Percentiles rank a stretch among this genome's conserved stretches.
Evolutionary conservation across 2,797 vertebrate species (phyloP).

Genomic region (Scleropages formosus): DNA sequence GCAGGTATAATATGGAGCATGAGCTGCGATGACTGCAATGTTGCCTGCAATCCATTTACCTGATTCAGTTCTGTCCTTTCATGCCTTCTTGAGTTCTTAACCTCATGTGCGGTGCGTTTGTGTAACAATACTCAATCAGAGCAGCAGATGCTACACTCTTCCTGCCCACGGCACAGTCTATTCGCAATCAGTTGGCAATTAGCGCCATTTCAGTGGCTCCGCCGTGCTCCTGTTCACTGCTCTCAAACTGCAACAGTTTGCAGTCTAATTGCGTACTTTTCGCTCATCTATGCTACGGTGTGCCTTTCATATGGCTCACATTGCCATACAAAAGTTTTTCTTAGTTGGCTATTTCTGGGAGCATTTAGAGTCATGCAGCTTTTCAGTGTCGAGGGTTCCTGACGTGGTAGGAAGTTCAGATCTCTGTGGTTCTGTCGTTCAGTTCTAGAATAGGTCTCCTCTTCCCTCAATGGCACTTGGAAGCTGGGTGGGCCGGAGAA

Average conservation of each 20-base stretch:
- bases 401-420: neutral
- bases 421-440: neutral
- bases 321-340: neutral
- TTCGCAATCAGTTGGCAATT: slow-evolving; percentile 70
- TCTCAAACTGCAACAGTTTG: slow-evolving; percentile 64
- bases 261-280: slow-evolving; percentile 34
- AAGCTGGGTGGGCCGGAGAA: too few relatives aligned
- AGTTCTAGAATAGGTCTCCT: too few relatives aligned
- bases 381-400: neutral
- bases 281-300: neutral
- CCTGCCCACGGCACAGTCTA: slow-evolving; percentile 38
- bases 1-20: neutral
- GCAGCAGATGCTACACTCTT: slow-evolving; percentile 45
- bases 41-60: slow-evolving; percentile 44
- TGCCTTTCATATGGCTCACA: neutral
- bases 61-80: slow-evolving; percentile 60
- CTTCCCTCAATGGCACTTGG: too few relatives aligned
- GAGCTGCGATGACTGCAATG: neutral
- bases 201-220: slow-evolving; percentile 76
- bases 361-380: neutral
- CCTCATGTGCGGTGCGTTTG: slow-evolving; percentile 69
- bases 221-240: slow-evolving; percentile 66
- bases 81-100: slow-evolving; percentile 69
- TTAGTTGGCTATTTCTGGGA: neutral
- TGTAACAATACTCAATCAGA: slow-evolving; percentile 76